phyloP scores from a whole-genome alignment of 2,797 vertebrate genomes.

The Apodemus agrarius region DNA sequence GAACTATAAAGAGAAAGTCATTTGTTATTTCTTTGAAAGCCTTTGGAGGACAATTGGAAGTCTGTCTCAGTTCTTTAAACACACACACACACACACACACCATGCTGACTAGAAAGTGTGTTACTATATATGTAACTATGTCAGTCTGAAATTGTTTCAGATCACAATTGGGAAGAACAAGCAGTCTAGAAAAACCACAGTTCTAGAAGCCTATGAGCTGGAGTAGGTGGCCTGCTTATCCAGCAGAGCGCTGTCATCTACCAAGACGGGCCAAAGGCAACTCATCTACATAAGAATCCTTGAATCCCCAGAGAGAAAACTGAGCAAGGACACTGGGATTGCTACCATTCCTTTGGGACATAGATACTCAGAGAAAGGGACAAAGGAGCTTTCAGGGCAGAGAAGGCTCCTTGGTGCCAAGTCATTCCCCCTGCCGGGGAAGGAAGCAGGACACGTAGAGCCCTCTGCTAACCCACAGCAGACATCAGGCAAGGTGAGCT shows the following conservation, averaged over 20 bases:
- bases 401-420: not conserved
- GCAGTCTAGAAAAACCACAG: not conserved
- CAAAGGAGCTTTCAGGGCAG: slow-evolving; percentile 43
- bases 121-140: slow-evolving; percentile 28
- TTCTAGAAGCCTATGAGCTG: not conserved
- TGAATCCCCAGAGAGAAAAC: not conserved
- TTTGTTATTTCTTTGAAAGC: slow-evolving; percentile 25
- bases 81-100: not conserved
- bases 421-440: not conserved
- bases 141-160: not conserved
- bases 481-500: not conserved
- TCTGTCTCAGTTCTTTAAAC: not conserved
- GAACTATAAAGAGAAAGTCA: slow-evolving; percentile 37
- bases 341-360: not conserved
- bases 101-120: not conserved
- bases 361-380: not conserved
- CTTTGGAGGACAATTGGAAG: not conserved
- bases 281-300: slow-evolving; percentile 55
- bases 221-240: not conserved
- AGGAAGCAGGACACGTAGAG: no score
- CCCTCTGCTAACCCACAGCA: not conserved
- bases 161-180: not conserved
- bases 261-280: not conserved
- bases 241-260: not conserved
- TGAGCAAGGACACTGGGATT: slow-evolving; percentile 2